Base-by-base conservation (phyloP, 92 coral and sea anemone genomes). In the Zoanthus gigantus region DNA sequence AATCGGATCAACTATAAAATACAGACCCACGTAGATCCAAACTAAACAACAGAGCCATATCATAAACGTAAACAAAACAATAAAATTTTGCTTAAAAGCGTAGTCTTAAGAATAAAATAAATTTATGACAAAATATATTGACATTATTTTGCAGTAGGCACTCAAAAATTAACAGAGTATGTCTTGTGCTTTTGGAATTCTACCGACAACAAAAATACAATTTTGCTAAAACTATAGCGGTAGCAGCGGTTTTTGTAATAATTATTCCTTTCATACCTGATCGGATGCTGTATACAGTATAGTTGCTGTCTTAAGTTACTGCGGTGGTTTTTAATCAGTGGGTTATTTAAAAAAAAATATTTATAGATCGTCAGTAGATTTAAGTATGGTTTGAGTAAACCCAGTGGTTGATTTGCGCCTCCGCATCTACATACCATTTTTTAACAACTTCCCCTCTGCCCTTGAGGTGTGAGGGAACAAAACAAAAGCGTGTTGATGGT, bases 401-500 rank as follows among this genome's bases (percentile, higher is more conserved):
- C 69, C 9, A 9, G 29, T 6, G 44, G 37, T 63, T 47, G 60
- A 14, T 54, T 13, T 66, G 29, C 34, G 46, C 28, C 74, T 71
- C 76, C 71, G 74, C 47, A 32, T 63, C 29, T 61, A 13, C 71
- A 60, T 58, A 34, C 69, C 31, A 47, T 30, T 46, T n/a, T 6
- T 9, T 80, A 16, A 77, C 9, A 30, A 77, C 82, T 77, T 77
- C 67, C 82, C 67, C 42, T 47, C 8, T 23, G 42, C 82, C 82
- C 82, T 37, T 34, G 67, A 58, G 82, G 82, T 13, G 82, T 52
- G 82, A 9, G 13, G 13, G 46, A 23, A 61, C 45, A 23, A 44
- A 66, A 66, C 75, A 69, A 81, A 42, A 46, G 85, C 74, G 58
- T 81, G 74, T 81, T 81, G 85, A 67, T 50, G 65, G 58, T 32